phyloP scores from a whole-genome alignment of 2,888 invertebrate species.

The Plebejus anna region DNA sequence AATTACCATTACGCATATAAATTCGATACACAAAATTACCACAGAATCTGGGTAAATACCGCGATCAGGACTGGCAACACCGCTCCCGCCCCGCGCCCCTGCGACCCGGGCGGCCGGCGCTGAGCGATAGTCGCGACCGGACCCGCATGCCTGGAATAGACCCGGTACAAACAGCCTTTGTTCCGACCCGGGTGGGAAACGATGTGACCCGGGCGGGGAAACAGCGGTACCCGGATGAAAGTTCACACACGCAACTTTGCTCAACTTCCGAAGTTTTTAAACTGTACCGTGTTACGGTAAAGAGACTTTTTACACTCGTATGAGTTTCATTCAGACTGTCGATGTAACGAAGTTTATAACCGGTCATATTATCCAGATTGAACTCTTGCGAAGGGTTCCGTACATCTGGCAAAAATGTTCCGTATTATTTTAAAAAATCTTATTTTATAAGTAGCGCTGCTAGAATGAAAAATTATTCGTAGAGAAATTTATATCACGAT shows the following conservation, averaged over 20 bases:
- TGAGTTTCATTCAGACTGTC: not conserved
- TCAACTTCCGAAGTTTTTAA: constrained; percentile 9
- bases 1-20: not conserved
- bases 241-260: constrained; percentile 1
- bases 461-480: too few species aligned
- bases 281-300: not conserved
- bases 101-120: constrained; percentile 60
- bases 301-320: constrained; percentile 7
- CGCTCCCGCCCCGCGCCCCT: constrained; percentile 60
- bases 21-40: constrained; percentile 36
- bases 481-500: too few species aligned
- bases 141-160: constrained; percentile 10
- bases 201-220: constrained; percentile 4
- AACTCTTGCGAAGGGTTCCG: not conserved
- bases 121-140: constrained; percentile 43
- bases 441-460: too few species aligned
- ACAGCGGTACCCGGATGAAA: constrained; percentile 14
- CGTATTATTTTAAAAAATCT: too few species aligned
- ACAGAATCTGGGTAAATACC: constrained; percentile 38
- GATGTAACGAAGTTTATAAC: not conserved
- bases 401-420: not conserved
- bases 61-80: constrained; percentile 50
- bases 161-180: constrained; percentile 10
- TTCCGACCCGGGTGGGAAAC: not conserved
- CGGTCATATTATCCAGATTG: not conserved